Base-by-base conservation (phyloP, 2,113 vertebrate species). In the Labeo rohita region DNA sequence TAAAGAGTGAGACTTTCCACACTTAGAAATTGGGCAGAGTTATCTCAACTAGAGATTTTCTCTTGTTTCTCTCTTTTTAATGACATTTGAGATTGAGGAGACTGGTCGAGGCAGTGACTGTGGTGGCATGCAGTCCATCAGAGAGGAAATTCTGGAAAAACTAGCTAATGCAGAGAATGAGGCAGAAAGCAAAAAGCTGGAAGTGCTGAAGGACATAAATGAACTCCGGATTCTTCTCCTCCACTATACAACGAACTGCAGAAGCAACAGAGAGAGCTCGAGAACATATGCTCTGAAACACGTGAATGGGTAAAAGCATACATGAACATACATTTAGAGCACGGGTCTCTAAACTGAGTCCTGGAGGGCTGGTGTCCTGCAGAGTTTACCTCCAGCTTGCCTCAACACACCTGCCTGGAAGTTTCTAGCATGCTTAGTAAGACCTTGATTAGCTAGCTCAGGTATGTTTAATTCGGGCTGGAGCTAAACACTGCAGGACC, bases 251-350 rank as follows among this genome's bases (percentile, higher is more conserved):
- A 92, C 0, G 87, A 83, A 86, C 90, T 96, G 65, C 91, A 91
- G 0, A 85, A 83, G 86, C 93, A 97, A 15, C 90, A 88, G 5
- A 34, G 47, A 0, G 63, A 73, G 18, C 91, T 97, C 77, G 94
- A 97, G 83, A 87, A 84, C 0, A 86, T 88, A 0, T 86, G 0
- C 15, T 91, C 47, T 1, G 90, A 90, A 0, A 87, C 88, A 34
- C 90, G 93, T 6, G 90, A 84, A 88, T 92, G 90, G 96, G 97
- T 98, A 81, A 36, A 2, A 2, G 2, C 68, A 16, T 0, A 28
- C 1, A 28, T 28, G 28, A 28, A 9, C 45, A 28, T 13, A 18
- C n/a, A 23, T 15, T 28, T 28, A 28, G 28, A 28, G 28, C 28
- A 28, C 1, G 28, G 28, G 28, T 28, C 28, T 28, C 28, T 28